phyloP scores from a whole-genome alignment of 2,797 vertebrate species.

The Protonibea diacanthus region DNA sequence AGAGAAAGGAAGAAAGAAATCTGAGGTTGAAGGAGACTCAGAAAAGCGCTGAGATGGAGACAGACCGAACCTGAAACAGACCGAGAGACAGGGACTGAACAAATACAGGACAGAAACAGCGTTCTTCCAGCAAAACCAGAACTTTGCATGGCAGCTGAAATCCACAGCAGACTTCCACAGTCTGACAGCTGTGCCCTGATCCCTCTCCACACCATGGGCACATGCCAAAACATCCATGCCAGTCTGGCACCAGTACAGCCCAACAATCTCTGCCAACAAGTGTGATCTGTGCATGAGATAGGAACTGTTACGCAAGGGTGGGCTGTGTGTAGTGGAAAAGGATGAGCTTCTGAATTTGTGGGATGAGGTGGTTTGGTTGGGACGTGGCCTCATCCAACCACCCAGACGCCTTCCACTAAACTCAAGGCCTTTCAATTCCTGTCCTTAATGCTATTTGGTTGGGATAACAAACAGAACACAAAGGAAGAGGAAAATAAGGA shows the following conservation, averaged over 20 bases:
- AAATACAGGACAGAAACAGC: constrained; percentile 51
- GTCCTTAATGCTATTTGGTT: constrained; percentile 56
- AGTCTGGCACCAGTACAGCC: constrained; percentile 53
- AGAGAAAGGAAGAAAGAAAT: constrained; percentile 30
- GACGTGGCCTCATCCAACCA: constrained; percentile 51
- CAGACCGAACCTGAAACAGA: constrained; percentile 32
- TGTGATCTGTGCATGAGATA: constrained; percentile 48
- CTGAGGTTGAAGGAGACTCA: constrained; percentile 12
- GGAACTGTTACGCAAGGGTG: constrained; percentile 23
- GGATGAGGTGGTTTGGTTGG: not conserved
- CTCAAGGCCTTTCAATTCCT: constrained; percentile 30
- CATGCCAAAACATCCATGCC: constrained; percentile 50
- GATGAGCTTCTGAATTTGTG: constrained; percentile 44
- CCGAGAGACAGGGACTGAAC: constrained; percentile 42
- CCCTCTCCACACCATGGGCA: constrained; percentile 45
- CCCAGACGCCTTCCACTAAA: constrained; percentile 51
- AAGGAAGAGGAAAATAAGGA: constrained; percentile 32
- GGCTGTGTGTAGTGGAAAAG: constrained; percentile 27
- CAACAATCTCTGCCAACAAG: constrained; percentile 51
- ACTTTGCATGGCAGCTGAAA: constrained; percentile 51
- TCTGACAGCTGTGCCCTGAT: constrained; percentile 69
- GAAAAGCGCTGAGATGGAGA: constrained; percentile 30
- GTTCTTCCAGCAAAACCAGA: constrained; percentile 40
- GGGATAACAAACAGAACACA: constrained; percentile 59
- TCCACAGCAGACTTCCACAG: constrained; percentile 33